These are phyloP conservation scores for Drosophila elegans DNA, from an alignment of 1,140 invertebrate species.

Conservation along the genomic window DNA sequence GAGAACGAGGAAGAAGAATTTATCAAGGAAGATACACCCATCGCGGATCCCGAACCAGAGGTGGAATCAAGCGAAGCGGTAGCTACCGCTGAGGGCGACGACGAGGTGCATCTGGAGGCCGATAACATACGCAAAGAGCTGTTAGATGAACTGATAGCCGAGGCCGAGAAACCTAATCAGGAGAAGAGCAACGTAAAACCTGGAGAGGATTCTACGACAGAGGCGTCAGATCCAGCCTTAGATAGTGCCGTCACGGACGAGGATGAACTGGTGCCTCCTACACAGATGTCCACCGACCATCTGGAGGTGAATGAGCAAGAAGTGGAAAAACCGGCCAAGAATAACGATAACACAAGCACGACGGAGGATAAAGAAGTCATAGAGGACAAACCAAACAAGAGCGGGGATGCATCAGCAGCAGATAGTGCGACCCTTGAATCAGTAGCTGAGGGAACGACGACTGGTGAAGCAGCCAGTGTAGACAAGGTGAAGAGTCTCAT, in stretches of 20 bases:
- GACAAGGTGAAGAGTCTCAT: conserved; percentile 78
- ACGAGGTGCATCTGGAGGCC: conserved; percentile 57
- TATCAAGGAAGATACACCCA: conserved; percentile 48
- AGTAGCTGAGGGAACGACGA: conserved; percentile 6
- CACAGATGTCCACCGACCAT: conserved; percentile 21
- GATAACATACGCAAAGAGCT: conserved; percentile 65
- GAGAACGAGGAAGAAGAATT: conserved; percentile 54
- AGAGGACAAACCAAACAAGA: conserved; percentile 44
- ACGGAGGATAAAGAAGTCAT: conserved; percentile 1
- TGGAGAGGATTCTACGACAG: not conserved
- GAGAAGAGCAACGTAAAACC: not conserved
- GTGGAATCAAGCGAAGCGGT: conserved; percentile 3
- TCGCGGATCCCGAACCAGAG: conserved; percentile 8
- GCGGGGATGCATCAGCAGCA: conserved; percentile 1
- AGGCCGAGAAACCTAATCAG: conserved; percentile 41
- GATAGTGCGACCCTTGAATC: conserved; percentile 4
- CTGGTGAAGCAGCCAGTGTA: conserved; percentile 16
- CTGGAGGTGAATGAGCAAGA: conserved; percentile 14
- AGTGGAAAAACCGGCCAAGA: conserved; percentile 6
- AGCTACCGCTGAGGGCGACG: conserved; percentile 13
- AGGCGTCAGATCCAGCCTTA: conserved; percentile 9
- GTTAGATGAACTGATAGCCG: conserved; percentile 68
- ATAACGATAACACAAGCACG: conserved; percentile 14
- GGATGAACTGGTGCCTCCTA: conserved; percentile 18
- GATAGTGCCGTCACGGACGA: not conserved